A percentile compares a stretch with the other conserved stretches of the same genome.
These are phyloP conservation scores for Pseudanteris insignis DNA, from an alignment of 2,888 invertebrate species.

Conservation along the genomic window DNA sequence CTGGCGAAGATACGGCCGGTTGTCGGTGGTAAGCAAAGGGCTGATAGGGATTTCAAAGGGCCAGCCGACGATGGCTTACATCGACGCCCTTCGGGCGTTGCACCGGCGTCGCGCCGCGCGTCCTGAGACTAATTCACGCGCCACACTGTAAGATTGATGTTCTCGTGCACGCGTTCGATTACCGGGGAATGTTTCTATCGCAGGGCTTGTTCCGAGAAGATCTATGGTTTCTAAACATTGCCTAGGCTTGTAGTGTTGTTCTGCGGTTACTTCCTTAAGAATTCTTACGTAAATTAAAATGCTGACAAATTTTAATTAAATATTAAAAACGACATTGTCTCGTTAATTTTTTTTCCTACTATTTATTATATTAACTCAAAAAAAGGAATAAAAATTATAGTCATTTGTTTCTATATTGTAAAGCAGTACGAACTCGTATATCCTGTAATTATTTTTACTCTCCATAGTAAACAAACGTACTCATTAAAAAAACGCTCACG, in stretches of 20 bases:
- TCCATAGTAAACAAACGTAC: too few relatives aligned
- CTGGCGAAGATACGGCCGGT: constrained; percentile 14
- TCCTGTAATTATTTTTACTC: too few relatives aligned
- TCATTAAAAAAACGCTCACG: too few relatives aligned
- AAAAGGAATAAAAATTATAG: too few relatives aligned
- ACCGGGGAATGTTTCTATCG: constrained; percentile 15
- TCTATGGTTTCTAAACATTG: not conserved
- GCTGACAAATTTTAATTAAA: too few relatives aligned
- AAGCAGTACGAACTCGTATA: too few relatives aligned
- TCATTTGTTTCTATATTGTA: too few relatives aligned
- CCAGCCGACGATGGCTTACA: constrained; percentile 11
- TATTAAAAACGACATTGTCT: too few relatives aligned
- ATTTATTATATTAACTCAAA: too few relatives aligned
- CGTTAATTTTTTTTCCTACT: too few relatives aligned
- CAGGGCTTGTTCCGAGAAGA: not conserved
- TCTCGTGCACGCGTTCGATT: constrained; percentile 11
- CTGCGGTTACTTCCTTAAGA: too few relatives aligned
- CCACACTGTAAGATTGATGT: constrained; percentile 1
- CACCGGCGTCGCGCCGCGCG: constrained; percentile 6
- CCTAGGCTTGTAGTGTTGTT: not conserved
- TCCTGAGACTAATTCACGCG: constrained; percentile 18
- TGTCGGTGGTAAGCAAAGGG: constrained; percentile 18
- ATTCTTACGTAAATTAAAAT: too few relatives aligned
- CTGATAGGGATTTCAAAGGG: constrained; percentile 32
- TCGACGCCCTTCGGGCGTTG: constrained; percentile 13